phyloP scores from a whole-genome alignment of 2,113 vertebrate species.

The Brachyistius frenatus region DNA sequence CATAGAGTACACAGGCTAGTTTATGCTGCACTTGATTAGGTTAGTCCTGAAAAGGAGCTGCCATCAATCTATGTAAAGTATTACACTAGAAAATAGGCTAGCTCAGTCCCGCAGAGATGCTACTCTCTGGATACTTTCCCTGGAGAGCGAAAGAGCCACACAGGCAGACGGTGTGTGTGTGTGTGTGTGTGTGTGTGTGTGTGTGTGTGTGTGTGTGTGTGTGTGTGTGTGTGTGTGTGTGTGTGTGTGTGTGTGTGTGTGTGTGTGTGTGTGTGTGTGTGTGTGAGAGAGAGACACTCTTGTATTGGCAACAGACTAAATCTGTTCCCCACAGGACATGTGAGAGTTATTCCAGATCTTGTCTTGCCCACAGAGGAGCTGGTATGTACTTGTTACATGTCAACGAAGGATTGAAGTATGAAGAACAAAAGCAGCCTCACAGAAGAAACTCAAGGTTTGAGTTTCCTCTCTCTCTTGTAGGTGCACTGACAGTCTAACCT shows the following conservation, averaged over 20 bases:
- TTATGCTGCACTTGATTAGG: conserved; percentile 60
- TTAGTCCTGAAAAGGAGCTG: conserved; percentile 56
- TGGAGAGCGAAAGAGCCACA: too few species aligned
- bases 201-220: too few species aligned
- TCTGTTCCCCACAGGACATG: conserved; percentile 33
- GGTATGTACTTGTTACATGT: conserved; percentile 62
- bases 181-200: too few species aligned
- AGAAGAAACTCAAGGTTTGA: conserved; percentile 33
- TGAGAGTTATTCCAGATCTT: conserved; percentile 55
- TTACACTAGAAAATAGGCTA: conserved; percentile 53
- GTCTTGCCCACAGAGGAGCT: conserved; percentile 53
- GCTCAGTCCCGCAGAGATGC: conserved; percentile 17
- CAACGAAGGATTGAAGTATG: conserved; percentile 51
- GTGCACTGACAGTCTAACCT: conserved; percentile 30
- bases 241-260: not conserved
- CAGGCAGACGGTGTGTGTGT: too few species aligned
- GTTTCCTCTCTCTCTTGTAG: conserved; percentile 12
- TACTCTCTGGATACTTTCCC: too few species aligned
- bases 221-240: too few species aligned
- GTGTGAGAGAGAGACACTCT: not conserved
- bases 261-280: not conserved
- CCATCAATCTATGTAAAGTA: conserved; percentile 66
- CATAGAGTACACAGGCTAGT: conserved; percentile 35
- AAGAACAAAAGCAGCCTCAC: conserved; percentile 43
- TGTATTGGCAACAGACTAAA: conserved; percentile 36